Evolutionary conservation across 2,797 vertebrate species (phyloP), one percentile per base, ranked within the genome.

Genomic region (Prunella strophiata): DNA sequence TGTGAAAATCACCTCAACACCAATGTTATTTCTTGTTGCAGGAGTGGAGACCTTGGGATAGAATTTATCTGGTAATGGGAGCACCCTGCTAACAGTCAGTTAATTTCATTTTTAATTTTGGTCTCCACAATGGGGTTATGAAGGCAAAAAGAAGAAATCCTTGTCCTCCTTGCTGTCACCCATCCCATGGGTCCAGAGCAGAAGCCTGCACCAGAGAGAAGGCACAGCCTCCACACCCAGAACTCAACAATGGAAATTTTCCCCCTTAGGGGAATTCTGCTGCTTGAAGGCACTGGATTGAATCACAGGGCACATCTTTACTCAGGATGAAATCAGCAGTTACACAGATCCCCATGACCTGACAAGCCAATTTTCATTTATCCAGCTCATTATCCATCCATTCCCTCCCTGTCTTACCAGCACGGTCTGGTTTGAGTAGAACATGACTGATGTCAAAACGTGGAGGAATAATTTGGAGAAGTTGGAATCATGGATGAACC

Each of bases 401-500:
- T 66, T 32, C 48, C 43, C 36, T 88, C 32, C 63, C 52, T 5
- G 5, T 8, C 3, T 36, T 3, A 15, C 15, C 72, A 34, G 18
- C 29, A 2, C 2, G 17, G 23, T 50, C 14, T 52, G 36, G 5
- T 62, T 47, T 6, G 25, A 85, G 54, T 1, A 45, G 29, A n/a
- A 3, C 7, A 8, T 23, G 42, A n/a, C 11, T 10, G 38, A 43
- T 55, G 27, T 45, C 22, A 52, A 48, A 43, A 52, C 45, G 0
- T 0, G 1, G 22, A 18, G 48, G 40, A 6, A 48, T 15, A 43
- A 52, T 47, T 62, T 36, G 48, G 25, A 73, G 27, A 50, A 20
- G 9, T 1, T 61, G 26, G 38, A 40, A 26, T 52, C 3, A 1
- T 0, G 23, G 32, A 16, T 55, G 50, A 58, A 5, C 13, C 21